Conservation (phyloP, 2,888 invertebrate species). For the Macrosoma leucophasiata region DNA sequence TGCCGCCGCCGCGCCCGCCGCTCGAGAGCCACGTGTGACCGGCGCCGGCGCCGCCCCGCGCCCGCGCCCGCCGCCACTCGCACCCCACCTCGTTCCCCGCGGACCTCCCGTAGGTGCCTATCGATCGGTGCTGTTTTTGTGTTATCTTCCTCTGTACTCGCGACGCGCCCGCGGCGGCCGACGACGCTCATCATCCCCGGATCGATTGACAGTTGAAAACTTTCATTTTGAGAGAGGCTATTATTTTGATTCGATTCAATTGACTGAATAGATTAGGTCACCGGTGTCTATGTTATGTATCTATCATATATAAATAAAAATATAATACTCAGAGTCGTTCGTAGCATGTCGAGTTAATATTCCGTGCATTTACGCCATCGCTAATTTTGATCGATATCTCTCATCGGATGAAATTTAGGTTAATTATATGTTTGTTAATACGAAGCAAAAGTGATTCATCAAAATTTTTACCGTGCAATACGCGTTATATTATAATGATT, state of each 20-base stretch:
- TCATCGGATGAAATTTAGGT: conserved; percentile 37
- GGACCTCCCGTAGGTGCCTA: conserved; percentile 11
- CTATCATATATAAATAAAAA: conserved; percentile 41
- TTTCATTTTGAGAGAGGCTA: conserved; percentile 67
- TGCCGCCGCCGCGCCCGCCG: conserved; percentile 49
- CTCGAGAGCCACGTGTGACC: conserved; percentile 51
- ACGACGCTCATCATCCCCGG: conserved; percentile 2
- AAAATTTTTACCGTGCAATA: conserved; percentile 53
- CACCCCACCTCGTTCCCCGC: conserved; percentile 7
- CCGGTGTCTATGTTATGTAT: conserved; percentile 56
- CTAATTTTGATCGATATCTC: conserved; percentile 29
- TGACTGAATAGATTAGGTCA: conserved; percentile 74
- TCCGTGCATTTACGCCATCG: conserved; percentile 28
- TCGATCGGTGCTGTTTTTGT: conserved; percentile 29
- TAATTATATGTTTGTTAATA: conserved; percentile 31
- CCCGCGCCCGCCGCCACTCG: conserved; percentile 2
- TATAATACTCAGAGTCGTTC: conserved; percentile 56
- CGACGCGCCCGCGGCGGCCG: conserved; percentile 2
- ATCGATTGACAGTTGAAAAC: conserved; percentile 39
- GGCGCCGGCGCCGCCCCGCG: conserved; percentile 19
- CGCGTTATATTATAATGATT: conserved; percentile 37
- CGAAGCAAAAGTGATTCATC: conserved; percentile 28
- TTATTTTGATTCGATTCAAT: conserved; percentile 69
- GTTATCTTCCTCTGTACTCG: conserved; percentile 20
- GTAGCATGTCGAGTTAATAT: conserved; percentile 35